Evolutionary conservation across 2,113 vertebrate genomes (phyloP), one percentile per base, ranked within the genome.

Genomic region (Platysternon megacephalum): DNA sequence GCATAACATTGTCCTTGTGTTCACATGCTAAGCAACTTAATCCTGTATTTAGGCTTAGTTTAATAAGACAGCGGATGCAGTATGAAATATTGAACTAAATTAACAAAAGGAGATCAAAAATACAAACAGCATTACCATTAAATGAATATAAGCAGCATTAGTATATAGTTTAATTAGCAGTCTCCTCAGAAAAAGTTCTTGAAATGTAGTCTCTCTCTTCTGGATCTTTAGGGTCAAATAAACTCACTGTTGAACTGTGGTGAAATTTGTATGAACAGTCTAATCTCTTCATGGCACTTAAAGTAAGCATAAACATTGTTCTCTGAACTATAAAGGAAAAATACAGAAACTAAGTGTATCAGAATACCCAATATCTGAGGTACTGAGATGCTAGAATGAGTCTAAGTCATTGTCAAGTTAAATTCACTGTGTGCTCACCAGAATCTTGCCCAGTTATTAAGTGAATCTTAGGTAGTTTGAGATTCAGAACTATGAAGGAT

Each of bases 61-160:
- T 4, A 87, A 11, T 76, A 42, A 42, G 13, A 74, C 17, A 82
- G 17, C n/a, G 87, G 61, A 68, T 84, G 39, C 13, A 55, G 17
- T 13, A 89, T 80, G 53, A 94, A 87, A 94, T 91, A 89, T n/a
- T 87, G 83, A 95, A 89, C 28, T 88, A 95, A 94, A 96, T 93
- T 93, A 87, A 52, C 17, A n/a, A 79, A 88, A 85, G 28, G 51
- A 0, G 0, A 85, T 65, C 65, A 19, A 58, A 94, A 56, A 80
- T 17, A 90, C 55, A 93, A 96, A 93, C n/a, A 88, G 29, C 24
- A 79, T 96, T 91, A 95, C 35, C 61, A 80, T 80, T 91, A 90
- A 84, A 35, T 82, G 86, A 94, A 79, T 85, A 93, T 80, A 93
- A 89, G 8, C 16, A 55, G 44, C 56, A 94, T 92, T 89, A 87